Base-by-base conservation (phyloP, 2,113 vertebrate genomes). In the Gadus chalcogrammus region DNA sequence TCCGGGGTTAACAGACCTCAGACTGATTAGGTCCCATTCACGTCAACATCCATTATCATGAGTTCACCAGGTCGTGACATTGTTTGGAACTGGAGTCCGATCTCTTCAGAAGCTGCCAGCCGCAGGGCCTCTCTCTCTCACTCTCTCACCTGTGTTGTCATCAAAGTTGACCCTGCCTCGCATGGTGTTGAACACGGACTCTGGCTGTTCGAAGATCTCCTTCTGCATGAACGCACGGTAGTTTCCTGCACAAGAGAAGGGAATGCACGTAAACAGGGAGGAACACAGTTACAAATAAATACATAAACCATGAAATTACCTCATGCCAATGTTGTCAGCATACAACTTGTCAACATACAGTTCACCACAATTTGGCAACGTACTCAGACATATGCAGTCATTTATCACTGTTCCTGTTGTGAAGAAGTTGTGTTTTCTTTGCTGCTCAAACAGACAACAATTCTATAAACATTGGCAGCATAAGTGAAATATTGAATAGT, bases 181-280 rank as follows among this genome's bases (percentile, higher is more conserved):
- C 97, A 99, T 99, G 1, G 97, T 99, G 78, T 99, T 99, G 70
- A 99, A 94, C 1, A 99, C 97, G 16, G 97, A 99, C 78, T 99
- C 97, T 0, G 97, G 97, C 86, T 99, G 97, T 72, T 99, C 97
- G 85, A 99, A 99, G 78, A 99, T 99, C 71, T 99, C 97, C 83
- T 99, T 99, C 91, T 99, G 97, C 97, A 99, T 99, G 86, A 98
- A 99, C 0, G 97, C 95, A 80, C 96, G 98, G 91, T 93, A 99
- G 90, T 99, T 99, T 38, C 97, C 97, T 99, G 79, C 31, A 35
- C 0, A 35, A 35, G 72, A 53, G 68, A 17, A 56, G 28, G 13
- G 13, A 65, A 16, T 16, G n/a, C n/a, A n/a, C 3, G 53, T 55
- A 55, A 35, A 55, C 7, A 42, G 12, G 13, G 4, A 59, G 80